These are phyloP conservation scores for Acanthiza pusilla DNA, from an alignment of 2,797 vertebrate species.

Conservation along the genomic window DNA sequence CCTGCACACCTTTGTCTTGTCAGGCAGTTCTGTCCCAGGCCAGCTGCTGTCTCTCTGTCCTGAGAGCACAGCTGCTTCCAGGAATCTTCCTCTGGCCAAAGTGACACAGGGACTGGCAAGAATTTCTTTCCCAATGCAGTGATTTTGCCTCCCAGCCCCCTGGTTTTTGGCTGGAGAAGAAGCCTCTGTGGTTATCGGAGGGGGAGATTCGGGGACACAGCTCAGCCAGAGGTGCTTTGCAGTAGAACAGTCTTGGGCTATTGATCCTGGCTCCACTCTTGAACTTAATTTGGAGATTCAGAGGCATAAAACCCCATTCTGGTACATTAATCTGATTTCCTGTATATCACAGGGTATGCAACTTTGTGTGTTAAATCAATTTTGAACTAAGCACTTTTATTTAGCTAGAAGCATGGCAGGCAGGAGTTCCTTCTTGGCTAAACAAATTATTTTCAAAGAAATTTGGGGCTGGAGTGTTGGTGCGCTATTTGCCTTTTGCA, in stretches of 20 bases:
- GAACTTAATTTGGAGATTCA: not conserved
- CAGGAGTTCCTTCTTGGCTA: not conserved
- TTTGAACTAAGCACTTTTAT: not conserved
- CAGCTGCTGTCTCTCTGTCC: not conserved
- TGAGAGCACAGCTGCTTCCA: not conserved
- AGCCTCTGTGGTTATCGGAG: not conserved
- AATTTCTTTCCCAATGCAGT: not conserved
- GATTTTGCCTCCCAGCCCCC: not conserved
- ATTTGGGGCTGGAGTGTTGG: not conserved
- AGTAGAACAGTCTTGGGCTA: not conserved
- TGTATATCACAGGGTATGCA: not conserved
- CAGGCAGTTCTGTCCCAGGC: not conserved
- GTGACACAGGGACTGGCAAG: not conserved
- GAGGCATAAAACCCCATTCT: not conserved
- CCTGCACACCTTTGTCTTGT: not conserved
- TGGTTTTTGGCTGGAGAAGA: not conserved
- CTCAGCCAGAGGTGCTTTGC: not conserved
- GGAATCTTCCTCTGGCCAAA: not conserved
- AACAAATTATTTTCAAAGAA: not conserved
- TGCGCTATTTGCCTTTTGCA: not conserved
- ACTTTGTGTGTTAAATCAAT: not conserved
- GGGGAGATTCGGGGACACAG: fast-evolving
- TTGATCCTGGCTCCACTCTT: not conserved
- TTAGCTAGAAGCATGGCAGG: not conserved
- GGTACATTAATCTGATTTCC: not conserved